These are phyloP conservation scores for Agrotis ipsilon DNA, from an alignment of 2,888 invertebrate genomes.

Conservation along the genomic window DNA sequence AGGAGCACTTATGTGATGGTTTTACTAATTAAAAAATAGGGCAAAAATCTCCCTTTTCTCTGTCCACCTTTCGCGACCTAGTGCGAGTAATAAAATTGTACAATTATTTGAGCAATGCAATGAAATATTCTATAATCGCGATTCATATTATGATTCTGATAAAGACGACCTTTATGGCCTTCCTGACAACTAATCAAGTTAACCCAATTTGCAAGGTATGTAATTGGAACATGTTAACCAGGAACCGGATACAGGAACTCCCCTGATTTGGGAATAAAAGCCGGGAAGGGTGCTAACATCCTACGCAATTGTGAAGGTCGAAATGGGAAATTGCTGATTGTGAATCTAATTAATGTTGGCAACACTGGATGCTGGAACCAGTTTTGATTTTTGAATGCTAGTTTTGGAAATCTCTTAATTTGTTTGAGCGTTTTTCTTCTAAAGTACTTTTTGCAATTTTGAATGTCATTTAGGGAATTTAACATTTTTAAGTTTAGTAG, in stretches of 20 bases:
- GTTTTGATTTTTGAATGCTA: not conserved
- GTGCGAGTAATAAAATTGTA: too few relatives aligned
- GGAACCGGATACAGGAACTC: conserved; percentile 27
- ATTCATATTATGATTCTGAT: too few relatives aligned
- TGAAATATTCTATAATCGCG: too few relatives aligned
- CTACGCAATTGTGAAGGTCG: conserved; percentile 33
- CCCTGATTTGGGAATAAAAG: conserved; percentile 42
- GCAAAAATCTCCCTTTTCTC: too few relatives aligned
- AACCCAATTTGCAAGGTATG: conserved; percentile 30
- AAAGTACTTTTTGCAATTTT: not conserved
- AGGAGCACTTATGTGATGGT: too few relatives aligned
- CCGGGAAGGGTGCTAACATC: conserved; percentile 8
- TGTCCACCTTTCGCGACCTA: too few relatives aligned
- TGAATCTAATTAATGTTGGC: conserved; percentile 8
- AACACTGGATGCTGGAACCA: conserved; percentile 4
- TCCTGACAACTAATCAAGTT: conserved; percentile 27
- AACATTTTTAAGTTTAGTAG: too few relatives aligned
- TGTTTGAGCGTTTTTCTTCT: not conserved
- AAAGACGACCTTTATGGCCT: too few relatives aligned
- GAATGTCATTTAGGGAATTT: not conserved
- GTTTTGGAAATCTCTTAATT: not conserved
- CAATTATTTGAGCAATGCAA: too few relatives aligned
- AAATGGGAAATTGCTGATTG: conserved; percentile 29
- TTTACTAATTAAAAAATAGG: too few relatives aligned
- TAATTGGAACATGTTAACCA: conserved; percentile 37